phyloP scores from a whole-genome alignment of 2,797 vertebrate genomes.

The Hydrolagus colliei region DNA sequence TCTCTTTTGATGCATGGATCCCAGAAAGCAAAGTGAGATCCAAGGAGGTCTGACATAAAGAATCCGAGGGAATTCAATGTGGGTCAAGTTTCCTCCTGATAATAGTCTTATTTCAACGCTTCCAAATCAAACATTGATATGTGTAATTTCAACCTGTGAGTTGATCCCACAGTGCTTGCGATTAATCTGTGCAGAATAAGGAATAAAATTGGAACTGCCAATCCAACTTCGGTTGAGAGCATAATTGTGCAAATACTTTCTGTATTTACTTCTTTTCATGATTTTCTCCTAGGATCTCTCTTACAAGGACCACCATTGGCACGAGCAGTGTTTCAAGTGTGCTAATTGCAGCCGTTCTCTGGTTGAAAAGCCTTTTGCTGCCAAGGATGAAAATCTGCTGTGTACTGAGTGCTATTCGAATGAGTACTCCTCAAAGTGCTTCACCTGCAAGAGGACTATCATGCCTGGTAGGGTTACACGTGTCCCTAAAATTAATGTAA shows the following conservation, averaged over 20 bases:
- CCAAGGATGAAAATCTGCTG: constrained; percentile 80
- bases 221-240: too few species aligned
- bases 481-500: not conserved
- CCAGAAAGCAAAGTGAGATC: too few species aligned
- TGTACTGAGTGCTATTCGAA: constrained; percentile 84
- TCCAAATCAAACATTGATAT: not conserved
- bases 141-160: not conserved
- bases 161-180: not conserved
- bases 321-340: constrained; percentile 85
- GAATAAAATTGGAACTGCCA: not conserved
- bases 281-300: constrained; percentile 72
- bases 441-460: constrained; percentile 82
- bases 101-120: not conserved
- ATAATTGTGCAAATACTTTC: constrained; percentile 10
- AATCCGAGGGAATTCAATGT: too few species aligned
- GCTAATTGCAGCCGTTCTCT: constrained; percentile 74
- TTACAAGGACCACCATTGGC: constrained; percentile 91
- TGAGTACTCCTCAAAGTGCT: constrained; percentile 87
- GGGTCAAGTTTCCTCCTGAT: too few species aligned
- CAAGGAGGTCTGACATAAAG: too few species aligned
- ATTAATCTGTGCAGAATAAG: not conserved
- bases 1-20: too few species aligned
- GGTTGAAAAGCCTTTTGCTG: constrained; percentile 89
- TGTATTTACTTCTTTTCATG: constrained; percentile 40
- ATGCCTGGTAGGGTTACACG: constrained; percentile 75